phyloP scores from a whole-genome alignment of 2,888 invertebrate species.

The Ophion ventricosus region DNA sequence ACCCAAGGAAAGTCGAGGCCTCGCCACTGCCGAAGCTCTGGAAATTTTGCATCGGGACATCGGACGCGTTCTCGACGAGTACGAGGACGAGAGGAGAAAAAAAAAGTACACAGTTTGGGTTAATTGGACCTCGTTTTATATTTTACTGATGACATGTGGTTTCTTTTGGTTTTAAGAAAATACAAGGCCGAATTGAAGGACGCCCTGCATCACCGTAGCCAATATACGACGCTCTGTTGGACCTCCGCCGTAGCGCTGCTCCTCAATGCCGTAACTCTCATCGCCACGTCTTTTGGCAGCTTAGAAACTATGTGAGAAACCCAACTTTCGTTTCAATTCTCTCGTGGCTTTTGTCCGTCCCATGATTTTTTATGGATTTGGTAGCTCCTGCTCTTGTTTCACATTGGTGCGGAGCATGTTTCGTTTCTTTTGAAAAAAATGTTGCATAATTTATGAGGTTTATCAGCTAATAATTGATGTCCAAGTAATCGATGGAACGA shows the following conservation, averaged over 20 bases:
- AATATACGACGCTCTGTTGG: slow-evolving; percentile 88
- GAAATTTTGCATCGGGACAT: slow-evolving; percentile 89
- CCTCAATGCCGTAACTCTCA: slow-evolving; percentile 84
- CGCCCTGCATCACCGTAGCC: slow-evolving; percentile 85
- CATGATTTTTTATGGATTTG: not conserved
- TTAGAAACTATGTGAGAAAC: slow-evolving; percentile 66
- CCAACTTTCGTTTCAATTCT: not conserved
- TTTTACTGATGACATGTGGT: not conserved
- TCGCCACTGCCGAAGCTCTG: slow-evolving; percentile 89
- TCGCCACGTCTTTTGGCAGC: slow-evolving; percentile 81
- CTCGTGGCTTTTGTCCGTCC: not conserved
- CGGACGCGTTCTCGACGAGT: slow-evolving; percentile 86
- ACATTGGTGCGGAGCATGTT: not conserved
- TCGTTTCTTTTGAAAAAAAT: not conserved
- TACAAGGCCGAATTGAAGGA: slow-evolving; percentile 84
- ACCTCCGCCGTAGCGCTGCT: slow-evolving; percentile 86
- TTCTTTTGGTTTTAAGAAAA: slow-evolving; percentile 79
- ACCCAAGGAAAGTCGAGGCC: slow-evolving; percentile 82
- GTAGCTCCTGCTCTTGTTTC: not conserved
- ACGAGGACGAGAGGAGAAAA: slow-evolving; percentile 86
- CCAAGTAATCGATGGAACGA: too few species aligned
- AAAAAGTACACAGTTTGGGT: slow-evolving; percentile 82
- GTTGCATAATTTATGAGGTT: not conserved
- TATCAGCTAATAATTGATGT: too few species aligned
- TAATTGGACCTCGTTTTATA: not conserved